phyloP scores from a whole-genome alignment of 1,140 invertebrate genomes.

The Melipona quadrifasciata region DNA sequence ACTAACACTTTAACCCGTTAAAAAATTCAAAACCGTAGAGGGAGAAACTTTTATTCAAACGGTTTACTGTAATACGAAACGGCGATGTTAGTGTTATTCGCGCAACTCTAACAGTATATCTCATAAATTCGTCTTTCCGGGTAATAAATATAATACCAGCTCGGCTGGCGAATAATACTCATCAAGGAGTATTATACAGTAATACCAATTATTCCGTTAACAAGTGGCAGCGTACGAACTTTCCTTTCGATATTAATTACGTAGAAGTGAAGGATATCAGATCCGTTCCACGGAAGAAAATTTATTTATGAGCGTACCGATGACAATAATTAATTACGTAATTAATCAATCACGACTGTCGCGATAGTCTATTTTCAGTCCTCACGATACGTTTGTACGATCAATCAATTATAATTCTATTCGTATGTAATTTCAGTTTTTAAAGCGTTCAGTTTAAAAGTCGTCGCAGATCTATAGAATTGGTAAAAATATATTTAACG shows the following conservation, averaged over 20 bases:
- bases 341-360: neutral
- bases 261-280: neutral
- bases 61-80: slow-evolving; percentile 32
- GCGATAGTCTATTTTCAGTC: neutral
- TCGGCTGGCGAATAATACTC: slow-evolving; percentile 5
- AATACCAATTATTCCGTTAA: slow-evolving; percentile 30
- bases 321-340: neutral
- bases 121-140: slow-evolving; percentile 47
- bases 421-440: no score
- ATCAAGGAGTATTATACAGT: neutral
- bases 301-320: neutral
- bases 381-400: no score
- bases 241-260: neutral
- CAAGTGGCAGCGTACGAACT: neutral
- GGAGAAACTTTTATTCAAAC: slow-evolving; percentile 48
- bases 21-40: slow-evolving; percentile 32
- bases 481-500: neutral
- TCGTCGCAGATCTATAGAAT: neutral
- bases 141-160: slow-evolving; percentile 56
- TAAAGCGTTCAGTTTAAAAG: no score
- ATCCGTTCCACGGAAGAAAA: neutral
- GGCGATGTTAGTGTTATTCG: slow-evolving; percentile 18
- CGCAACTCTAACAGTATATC: slow-evolving; percentile 46
- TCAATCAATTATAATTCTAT: no score
- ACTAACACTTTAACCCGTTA: slow-evolving; percentile 13